Conservation (phyloP, 2,797 vertebrate species). For the Sus cebifrons region DNA sequence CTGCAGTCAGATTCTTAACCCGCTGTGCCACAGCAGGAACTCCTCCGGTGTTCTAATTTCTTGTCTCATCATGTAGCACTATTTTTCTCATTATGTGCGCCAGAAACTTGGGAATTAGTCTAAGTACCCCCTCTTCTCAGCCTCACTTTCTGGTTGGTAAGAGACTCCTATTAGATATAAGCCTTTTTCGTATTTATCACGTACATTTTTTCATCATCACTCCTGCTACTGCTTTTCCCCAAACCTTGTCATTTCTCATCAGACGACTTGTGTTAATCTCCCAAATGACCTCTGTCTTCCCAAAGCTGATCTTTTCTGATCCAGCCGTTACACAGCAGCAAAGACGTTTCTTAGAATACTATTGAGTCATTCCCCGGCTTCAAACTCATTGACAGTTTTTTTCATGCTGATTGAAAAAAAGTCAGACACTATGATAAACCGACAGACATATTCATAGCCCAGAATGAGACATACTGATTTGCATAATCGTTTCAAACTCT, state of each 20-base stretch:
- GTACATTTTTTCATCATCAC: neutral
- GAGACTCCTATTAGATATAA: neutral
- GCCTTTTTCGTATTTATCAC: neutral
- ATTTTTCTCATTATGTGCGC: neutral
- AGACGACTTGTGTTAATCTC: neutral
- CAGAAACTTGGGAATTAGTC: neutral
- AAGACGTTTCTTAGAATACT: neutral
- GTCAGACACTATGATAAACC: neutral
- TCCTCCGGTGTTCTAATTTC: neutral
- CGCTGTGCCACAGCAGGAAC: too few relatives aligned
- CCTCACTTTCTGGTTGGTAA: neutral
- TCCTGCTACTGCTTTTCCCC: neutral
- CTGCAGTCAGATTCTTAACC: too few relatives aligned
- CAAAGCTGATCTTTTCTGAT: neutral
- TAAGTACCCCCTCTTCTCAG: neutral
- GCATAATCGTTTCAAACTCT: neutral
- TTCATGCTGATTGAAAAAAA: neutral
- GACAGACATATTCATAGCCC: neutral
- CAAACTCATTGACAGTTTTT: neutral
- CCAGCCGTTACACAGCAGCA: neutral
- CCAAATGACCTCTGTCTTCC: neutral
- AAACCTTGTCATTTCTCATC: neutral
- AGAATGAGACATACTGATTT: neutral
- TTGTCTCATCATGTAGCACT: neutral
- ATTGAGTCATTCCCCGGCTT: neutral